Evolutionary conservation across 2,113 vertebrate genomes (phyloP).

Genomic region (Falco punctatus): DNA sequence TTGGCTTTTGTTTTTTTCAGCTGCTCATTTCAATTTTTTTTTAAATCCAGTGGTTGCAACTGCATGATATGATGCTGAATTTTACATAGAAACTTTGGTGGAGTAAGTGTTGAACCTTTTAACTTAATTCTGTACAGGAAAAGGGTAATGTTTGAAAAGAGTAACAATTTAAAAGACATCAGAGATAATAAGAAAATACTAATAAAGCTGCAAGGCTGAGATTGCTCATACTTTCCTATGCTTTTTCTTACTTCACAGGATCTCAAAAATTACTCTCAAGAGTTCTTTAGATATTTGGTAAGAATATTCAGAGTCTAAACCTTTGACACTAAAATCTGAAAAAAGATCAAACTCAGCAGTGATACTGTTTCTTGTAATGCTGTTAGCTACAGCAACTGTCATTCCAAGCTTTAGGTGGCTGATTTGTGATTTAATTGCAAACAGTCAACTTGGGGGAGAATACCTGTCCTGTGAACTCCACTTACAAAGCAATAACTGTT

Average conservation of each 20-base stretch:
- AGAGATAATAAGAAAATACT: not conserved
- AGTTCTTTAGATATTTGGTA: not conserved
- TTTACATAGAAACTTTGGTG: not conserved
- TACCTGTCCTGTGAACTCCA: not conserved
- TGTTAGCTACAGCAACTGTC: not conserved
- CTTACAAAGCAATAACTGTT: not conserved
- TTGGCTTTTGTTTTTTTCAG: not conserved
- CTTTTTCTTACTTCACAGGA: not conserved
- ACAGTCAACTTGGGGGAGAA: not conserved
- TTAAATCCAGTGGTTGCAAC: not conserved
- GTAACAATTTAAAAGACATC: not conserved
- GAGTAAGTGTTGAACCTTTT: not conserved
- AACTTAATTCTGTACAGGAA: not conserved
- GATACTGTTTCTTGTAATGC: not conserved
- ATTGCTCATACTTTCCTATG: not conserved
- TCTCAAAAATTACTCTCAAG: not conserved
- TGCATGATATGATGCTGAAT: not conserved
- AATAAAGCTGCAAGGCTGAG: not conserved
- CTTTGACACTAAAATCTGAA: not conserved
- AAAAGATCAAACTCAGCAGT: not conserved
- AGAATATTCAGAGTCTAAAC: not conserved
- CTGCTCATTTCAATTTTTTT: not conserved
- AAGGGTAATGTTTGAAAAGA: not conserved
- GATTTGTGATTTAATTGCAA: not conserved
- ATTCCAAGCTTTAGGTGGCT: not conserved